These are phyloP conservation scores for Zaprionus ornatus DNA, from an alignment of 1,140 invertebrate genomes.

Conservation along the genomic window DNA sequence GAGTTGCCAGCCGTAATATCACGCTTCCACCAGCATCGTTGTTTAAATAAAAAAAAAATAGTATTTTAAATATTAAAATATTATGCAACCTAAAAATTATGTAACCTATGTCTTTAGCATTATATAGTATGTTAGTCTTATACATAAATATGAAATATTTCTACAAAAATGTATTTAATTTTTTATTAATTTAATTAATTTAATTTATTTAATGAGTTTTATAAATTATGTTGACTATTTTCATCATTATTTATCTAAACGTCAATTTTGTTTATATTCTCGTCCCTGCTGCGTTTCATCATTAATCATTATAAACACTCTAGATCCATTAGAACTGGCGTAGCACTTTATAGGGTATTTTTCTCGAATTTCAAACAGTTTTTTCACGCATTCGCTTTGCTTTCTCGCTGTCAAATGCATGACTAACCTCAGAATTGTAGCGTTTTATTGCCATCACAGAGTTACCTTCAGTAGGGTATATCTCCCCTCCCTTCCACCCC, in stretches of 20 bases:
- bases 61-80: too few species aligned
- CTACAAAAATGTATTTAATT: too few species aligned
- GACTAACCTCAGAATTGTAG: conserved; percentile 20
- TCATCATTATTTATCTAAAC: not conserved
- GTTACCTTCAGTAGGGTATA: not conserved
- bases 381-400: conserved; percentile 1
- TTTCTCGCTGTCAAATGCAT: conserved; percentile 1
- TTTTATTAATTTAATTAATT: too few species aligned
- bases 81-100: too few species aligned
- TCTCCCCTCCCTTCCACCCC: not conserved
- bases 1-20: too few species aligned
- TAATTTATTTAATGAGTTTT: too few species aligned
- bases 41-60: too few species aligned
- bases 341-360: not conserved
- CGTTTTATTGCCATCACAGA: not conserved
- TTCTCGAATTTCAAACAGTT: not conserved
- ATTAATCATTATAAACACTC: not conserved
- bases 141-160: too few species aligned
- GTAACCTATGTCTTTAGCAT: too few species aligned
- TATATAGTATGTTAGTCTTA: too few species aligned
- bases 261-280: not conserved
- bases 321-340: not conserved
- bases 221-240: too few species aligned
- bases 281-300: not conserved
- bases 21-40: too few species aligned